A percentile compares a stretch with the other conserved stretches of the same genome.
phyloP scores from a whole-genome alignment of 1,140 invertebrate genomes.

The Drosophila pectinifera region DNA sequence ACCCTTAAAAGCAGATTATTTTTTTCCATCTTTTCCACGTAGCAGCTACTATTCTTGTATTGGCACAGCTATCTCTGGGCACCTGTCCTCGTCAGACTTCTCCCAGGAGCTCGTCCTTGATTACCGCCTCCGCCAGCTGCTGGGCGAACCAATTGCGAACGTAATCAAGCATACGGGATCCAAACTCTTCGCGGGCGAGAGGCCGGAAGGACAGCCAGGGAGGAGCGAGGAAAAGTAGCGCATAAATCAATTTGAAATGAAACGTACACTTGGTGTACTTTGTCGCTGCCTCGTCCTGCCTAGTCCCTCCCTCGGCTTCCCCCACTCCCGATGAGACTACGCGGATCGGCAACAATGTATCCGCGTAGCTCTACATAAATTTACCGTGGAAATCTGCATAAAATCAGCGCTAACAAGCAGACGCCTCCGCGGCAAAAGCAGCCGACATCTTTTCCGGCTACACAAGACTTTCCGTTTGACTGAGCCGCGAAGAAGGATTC shows the following conservation, averaged over 20 bases:
- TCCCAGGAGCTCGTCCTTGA: constrained; percentile 24
- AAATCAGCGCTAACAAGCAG: constrained; percentile 79
- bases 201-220: background rate
- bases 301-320: too few species aligned
- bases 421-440: constrained; percentile 46
- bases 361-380: constrained; percentile 76
- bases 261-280: constrained; percentile 76
- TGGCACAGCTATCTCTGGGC: constrained; percentile 21
- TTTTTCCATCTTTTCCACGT: constrained; percentile 7
- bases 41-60: constrained; percentile 19
- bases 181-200: constrained; percentile 4
- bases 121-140: constrained; percentile 40
- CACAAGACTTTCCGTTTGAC: constrained; percentile 57
- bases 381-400: constrained; percentile 76
- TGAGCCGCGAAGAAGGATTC: constrained; percentile 12
- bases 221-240: constrained; percentile 13
- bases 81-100: constrained; percentile 20
- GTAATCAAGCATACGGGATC: constrained; percentile 60
- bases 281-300: constrained; percentile 33
- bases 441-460: constrained; percentile 70
- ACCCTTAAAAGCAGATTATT: background rate
- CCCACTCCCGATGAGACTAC: constrained; percentile 16
- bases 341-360: constrained; percentile 65
- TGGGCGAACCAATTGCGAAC: constrained; percentile 44
- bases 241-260: constrained; percentile 82